These are phyloP conservation scores for Trissoscelio sp. DNA, from an alignment of 2,888 invertebrate genomes.

Conservation along the genomic window DNA sequence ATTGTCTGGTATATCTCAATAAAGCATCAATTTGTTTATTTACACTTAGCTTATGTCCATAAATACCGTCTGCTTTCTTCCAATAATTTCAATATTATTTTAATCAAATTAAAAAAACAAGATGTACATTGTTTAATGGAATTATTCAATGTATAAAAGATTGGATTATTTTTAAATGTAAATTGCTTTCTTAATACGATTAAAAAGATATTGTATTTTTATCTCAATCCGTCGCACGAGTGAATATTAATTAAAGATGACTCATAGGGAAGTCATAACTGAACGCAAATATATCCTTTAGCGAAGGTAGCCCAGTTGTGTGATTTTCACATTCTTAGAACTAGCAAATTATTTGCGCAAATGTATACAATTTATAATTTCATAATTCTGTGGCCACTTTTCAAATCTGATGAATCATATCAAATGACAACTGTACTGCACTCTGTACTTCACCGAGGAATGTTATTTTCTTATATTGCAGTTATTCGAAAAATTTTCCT, in stretches of 20 bases:
- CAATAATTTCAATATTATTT: neutral
- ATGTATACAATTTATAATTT: neutral
- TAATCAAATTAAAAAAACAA: neutral
- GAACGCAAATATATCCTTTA: neutral
- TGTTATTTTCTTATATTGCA: neutral
- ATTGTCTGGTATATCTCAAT: too few species aligned
- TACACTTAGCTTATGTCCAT: neutral
- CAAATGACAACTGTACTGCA: too few species aligned
- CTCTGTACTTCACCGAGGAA: neutral
- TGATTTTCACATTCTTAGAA: constrained; percentile 7
- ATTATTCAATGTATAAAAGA: neutral
- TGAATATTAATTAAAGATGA: constrained; percentile 33
- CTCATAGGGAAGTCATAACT: constrained; percentile 31
- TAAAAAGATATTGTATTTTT: neutral
- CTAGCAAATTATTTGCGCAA: neutral
- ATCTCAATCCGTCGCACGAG: neutral
- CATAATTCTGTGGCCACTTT: neutral
- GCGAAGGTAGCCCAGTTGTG: neutral
- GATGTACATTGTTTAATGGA: neutral
- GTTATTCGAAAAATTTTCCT: neutral
- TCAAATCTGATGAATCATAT: neutral
- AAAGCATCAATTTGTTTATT: too few species aligned
- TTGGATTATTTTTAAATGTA: constrained; percentile 2
- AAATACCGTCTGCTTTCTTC: neutral
- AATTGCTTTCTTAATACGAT: neutral